Conservation (phyloP, 2,113 vertebrate genomes). For the Urocynchramus pylzowi region DNA sequence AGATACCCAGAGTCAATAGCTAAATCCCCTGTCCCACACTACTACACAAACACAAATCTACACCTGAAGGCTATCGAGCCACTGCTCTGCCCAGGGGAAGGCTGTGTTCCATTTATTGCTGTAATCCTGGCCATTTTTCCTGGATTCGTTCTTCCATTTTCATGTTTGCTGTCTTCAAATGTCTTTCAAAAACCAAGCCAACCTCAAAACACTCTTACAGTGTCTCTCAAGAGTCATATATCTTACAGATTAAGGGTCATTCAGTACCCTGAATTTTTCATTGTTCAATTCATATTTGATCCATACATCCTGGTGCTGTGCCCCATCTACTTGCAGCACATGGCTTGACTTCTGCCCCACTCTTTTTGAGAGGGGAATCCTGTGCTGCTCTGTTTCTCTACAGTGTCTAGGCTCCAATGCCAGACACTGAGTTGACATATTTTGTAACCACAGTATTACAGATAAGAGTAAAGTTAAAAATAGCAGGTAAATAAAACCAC, state of each 20-base stretch:
- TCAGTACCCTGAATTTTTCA: background rate
- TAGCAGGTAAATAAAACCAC: background rate
- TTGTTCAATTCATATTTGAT: background rate
- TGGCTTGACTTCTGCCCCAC: background rate
- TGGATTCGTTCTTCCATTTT: background rate
- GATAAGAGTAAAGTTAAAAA: background rate
- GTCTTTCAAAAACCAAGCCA: background rate
- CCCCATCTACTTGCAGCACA: background rate
- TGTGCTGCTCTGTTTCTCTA: background rate
- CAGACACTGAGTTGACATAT: background rate
- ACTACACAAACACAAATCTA: background rate
- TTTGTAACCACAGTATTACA: background rate
- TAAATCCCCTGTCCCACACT: background rate
- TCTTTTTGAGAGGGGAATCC: background rate
- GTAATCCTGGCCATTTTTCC: background rate
- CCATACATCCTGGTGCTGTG: background rate
- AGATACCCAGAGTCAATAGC: background rate
- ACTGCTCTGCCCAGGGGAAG: background rate
- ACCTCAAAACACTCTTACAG: background rate
- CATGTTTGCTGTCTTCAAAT: background rate
- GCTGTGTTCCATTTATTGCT: background rate
- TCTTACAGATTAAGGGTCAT: background rate
- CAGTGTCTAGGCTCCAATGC: background rate
- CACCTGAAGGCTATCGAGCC: background rate
- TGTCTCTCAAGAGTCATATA: background rate